Percentiles rank a stretch among this genome's conserved stretches.
Conservation (phyloP, 2,888 invertebrate genomes). For the Drosophila suboccidentalis region DNA sequence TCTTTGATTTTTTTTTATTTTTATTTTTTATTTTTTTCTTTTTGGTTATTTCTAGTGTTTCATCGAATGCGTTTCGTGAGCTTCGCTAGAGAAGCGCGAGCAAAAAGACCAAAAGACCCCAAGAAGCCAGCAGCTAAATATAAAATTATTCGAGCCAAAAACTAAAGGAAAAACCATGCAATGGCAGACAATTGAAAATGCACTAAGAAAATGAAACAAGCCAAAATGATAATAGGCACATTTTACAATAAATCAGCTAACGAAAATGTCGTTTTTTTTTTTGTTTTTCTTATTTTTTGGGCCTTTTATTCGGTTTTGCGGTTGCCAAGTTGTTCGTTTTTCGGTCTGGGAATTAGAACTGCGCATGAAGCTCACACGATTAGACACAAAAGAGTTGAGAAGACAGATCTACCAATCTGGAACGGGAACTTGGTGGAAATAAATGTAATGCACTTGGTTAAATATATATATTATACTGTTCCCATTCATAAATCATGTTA, state of each 20-base stretch:
- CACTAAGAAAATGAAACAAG: constrained; percentile 48
- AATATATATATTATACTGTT: not conserved
- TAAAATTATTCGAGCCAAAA: constrained; percentile 70
- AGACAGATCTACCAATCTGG: constrained; percentile 21
- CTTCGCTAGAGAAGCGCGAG: constrained; percentile 43
- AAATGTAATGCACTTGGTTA: not conserved
- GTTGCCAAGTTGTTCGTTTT: constrained; percentile 37
- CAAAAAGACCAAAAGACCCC: constrained; percentile 27
- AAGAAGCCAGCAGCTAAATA: constrained; percentile 70
- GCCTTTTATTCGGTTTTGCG: constrained; percentile 36
- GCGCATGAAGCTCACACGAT: constrained; percentile 53
- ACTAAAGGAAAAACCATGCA: constrained; percentile 29
- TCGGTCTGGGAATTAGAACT: constrained; percentile 57
- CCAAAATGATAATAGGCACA: constrained; percentile 57
- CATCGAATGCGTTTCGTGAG: constrained; percentile 48
- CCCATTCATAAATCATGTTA: constrained; percentile 2
- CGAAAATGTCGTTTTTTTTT: constrained; percentile 41
- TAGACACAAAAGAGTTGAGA: constrained; percentile 34
- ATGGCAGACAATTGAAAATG: constrained; percentile 59
- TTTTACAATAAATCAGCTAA: constrained; percentile 63
- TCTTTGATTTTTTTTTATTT: constrained; percentile 14
- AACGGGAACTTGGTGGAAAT: constrained; percentile 4
- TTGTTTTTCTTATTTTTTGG: constrained; percentile 3
- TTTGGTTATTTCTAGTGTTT: constrained; percentile 19
- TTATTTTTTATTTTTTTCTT: constrained; percentile 13